Base-by-base conservation (phyloP, 2,113 vertebrate genomes). In the Talpa occidentalis region DNA sequence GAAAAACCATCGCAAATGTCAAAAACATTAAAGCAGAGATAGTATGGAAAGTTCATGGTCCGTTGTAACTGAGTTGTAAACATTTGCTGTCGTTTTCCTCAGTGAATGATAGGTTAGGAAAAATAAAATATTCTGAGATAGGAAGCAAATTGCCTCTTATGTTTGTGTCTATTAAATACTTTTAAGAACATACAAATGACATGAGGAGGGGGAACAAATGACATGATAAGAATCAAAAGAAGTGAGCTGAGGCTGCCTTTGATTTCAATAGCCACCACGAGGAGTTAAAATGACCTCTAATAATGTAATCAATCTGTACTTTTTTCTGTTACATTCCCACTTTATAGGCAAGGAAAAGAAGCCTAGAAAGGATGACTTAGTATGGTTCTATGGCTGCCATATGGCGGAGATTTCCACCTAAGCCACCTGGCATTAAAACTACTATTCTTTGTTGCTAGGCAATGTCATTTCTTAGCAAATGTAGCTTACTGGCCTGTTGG, bases 291-390 rank as follows among this genome's bases (percentile, higher is more conserved):
- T 80, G 3, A 17, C 83, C 70, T 90, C 24, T 86, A 66, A 86
- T 22, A 21, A 74, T 19, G 67, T 42, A 64, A 73, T 84, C 56
- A 59, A 80, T 93, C 22, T 35, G 2, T 67, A 77, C 44, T 52
- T n/a, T 17, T 56, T n/a, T 84, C 35, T 59, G 21, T 77, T 81
- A 83, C 32, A 15, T 54, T 28, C 10, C 35, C 15, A 21, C 64
- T 94, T 91, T 77, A 92, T 12, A 88, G 22, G 78, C 32, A 4
- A 30, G 44, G 92, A 91, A 76, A 19, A 64, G 60, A 52, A 49
- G 16, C 24, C 56, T 1, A 69, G 26, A 81, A 44, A 80, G 35
- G 85, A 74, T 64, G 77, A 87, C 5, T 62, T 78, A 64, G 6
- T 32, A 62, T 79, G 44, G 24, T 40, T 22, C 37, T 14, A 56